These are phyloP conservation scores for Indicator indicator DNA, from an alignment of 2,113 vertebrate species.

Conservation along the genomic window DNA sequence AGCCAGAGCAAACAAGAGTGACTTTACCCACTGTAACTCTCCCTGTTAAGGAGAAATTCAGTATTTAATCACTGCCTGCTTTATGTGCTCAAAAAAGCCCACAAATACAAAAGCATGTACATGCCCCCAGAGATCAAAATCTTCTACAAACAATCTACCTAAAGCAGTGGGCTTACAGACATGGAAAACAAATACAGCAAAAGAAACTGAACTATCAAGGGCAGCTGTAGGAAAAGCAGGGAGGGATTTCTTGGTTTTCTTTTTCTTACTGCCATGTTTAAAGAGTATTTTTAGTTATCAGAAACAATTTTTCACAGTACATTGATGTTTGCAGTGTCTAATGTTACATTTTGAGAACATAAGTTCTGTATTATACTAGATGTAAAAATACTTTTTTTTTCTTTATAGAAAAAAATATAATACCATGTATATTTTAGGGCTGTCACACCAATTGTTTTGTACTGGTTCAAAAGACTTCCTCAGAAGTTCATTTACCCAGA, in stretches of 20 bases:
- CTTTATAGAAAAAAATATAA: neutral
- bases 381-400: neutral
- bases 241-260: neutral
- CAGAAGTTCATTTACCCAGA: neutral
- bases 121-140: neutral
- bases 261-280: neutral
- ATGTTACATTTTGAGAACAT: neutral
- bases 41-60: neutral
- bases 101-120: neutral
- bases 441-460: neutral
- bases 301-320: neutral
- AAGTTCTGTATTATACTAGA: neutral
- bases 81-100: neutral
- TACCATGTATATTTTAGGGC: neutral
- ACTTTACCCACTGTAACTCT: neutral
- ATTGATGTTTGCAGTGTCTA: neutral
- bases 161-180: neutral
- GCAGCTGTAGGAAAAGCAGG: neutral
- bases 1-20: neutral
- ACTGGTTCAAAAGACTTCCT: neutral
- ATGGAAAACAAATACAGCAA: neutral
- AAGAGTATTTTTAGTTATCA: neutral
- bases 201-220: neutral
- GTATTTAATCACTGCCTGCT: neutral
- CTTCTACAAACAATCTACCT: neutral